Base-by-base conservation (phyloP, 2,888 invertebrate genomes). In the Philereme transversata region DNA sequence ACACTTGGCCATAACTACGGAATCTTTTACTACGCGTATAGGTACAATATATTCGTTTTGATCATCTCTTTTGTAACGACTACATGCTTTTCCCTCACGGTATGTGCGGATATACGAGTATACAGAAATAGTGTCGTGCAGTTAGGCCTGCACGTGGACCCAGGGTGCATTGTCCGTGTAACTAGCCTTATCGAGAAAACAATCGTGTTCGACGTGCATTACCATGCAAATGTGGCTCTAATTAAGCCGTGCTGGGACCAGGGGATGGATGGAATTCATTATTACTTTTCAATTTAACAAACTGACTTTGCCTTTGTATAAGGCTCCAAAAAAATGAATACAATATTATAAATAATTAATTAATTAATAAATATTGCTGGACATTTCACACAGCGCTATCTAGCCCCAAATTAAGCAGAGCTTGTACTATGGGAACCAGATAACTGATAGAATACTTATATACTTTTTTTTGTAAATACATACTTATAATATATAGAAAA, bases 171-270 rank as follows among this genome's bases (percentile, higher is more conserved):
- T 70, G 68, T 63, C 64, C 67, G 67, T 77, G 78, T 75, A 78
- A 77, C 79, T 52, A 73, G 69, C 84, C 79, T 78, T 82, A 84
- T 83, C 76, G 67, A 78, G 82, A 69, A 77, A 77, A 84, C 84
- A 83, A 86, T 84, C 79, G 75, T 77, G 76, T 77, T 74, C 72
- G 70, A 70, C 68, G 69, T 70, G 68, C 75, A 76, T 79, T 76
- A 75, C 77, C 65, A 84, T 84, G 83, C 79, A 80, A 85, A 83
- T 80, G 74, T 57, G 73, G 68, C 67, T 71, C 78, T 86, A 86
- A 86, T 86, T 83, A 84, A 86, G 82, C 80, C 74, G 75, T 83
- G 78, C 69, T 69, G 66, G 67, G 65, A 64, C 68, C 64, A 71
- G 69, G 54, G 57, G 67, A 53, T 55, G 68, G 68, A 67, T 69